Base-by-base conservation (phyloP, 2,113 vertebrate species). In the Herpetotheres cachinnans region DNA sequence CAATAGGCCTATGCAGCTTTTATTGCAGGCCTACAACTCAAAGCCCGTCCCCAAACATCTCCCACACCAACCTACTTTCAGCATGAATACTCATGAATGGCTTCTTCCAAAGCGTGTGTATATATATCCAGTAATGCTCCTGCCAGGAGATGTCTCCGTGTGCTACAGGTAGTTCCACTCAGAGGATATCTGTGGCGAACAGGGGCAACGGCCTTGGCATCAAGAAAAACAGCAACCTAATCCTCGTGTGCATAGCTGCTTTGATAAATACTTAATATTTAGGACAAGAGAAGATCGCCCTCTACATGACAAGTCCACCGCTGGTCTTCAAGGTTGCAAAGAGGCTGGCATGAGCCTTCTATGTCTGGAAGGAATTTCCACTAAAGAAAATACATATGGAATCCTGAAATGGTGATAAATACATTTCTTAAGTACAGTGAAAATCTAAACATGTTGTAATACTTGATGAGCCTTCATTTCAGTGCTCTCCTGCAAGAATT, bases 1-100 rank as follows among this genome's bases (percentile, higher is more conserved):
- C 34, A 69, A 10, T 3, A 62, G 27, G 29, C 30, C n/a, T 52
- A 21, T 15, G 15, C 21, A 65, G 24, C 18, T 88, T 72, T 69
- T 69, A 73, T 22, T 65, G 55, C 20, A 82, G 38, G 24, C 84
- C 61, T 32, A 50, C 24, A 79, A 34, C 7, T 14, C 27, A 55
- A 80, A 54, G 14, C 38, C 34, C 13, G 71, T 20, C 12, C 7
- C n/a, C 38, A 83, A 66, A 56, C 1, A 1, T 30, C 25, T 83
- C 13, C 32, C 15, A 71, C 32, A 74, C 6, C 29, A 74, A n/a
- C 7, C 56, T 55, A 38, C 18, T 29, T 63, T 55, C 44, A 59
- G 61, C 1, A 0, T 58, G 27, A 82, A 47, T 32, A 80, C 15
- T 38, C 15, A 25, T 10, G 0, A 82, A 74, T 1, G 2, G 7